Percentiles rank a stretch among this genome's conserved stretches.
phyloP scores from a whole-genome alignment of 2,113 vertebrate species.

The Lepisosteus osseus region DNA sequence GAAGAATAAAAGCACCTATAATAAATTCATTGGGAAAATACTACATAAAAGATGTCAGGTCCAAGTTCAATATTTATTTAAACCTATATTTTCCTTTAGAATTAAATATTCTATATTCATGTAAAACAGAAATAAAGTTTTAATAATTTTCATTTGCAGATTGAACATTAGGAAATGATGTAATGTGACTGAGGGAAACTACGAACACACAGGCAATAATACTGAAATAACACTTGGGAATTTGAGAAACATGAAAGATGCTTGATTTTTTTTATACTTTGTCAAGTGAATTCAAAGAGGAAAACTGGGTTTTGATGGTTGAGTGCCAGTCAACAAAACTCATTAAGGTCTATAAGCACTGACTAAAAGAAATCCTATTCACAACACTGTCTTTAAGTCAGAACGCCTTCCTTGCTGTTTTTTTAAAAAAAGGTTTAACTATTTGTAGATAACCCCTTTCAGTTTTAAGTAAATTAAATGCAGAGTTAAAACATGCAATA shows the following conservation, averaged over 20 bases:
- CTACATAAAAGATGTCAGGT: too few relatives aligned
- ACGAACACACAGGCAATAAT: background rate
- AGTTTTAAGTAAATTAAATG: too few relatives aligned
- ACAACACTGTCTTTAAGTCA: too few relatives aligned
- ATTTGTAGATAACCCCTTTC: too few relatives aligned
- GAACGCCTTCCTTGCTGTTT: too few relatives aligned
- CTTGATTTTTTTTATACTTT: conserved; percentile 37
- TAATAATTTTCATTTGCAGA: background rate
- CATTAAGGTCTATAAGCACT: conserved; percentile 56
- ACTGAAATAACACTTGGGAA: background rate
- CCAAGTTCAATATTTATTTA: too few relatives aligned
- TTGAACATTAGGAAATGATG: background rate
- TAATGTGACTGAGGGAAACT: background rate
- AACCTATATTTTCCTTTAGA: too few relatives aligned
- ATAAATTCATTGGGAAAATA: too few relatives aligned
- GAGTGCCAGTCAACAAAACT: conserved; percentile 62
- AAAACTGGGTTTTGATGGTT: conserved; percentile 52
- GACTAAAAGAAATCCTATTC: background rate
- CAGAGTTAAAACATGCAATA: too few relatives aligned
- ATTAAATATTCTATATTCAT: background rate
- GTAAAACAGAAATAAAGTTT: background rate
- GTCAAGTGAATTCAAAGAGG: conserved; percentile 53
- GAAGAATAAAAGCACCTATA: too few relatives aligned
- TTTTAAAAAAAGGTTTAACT: too few relatives aligned
- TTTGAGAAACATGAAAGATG: background rate